These are phyloP conservation scores for Pelobates cultripes DNA, from an alignment of 2,797 vertebrate species.

Conservation along the genomic window DNA sequence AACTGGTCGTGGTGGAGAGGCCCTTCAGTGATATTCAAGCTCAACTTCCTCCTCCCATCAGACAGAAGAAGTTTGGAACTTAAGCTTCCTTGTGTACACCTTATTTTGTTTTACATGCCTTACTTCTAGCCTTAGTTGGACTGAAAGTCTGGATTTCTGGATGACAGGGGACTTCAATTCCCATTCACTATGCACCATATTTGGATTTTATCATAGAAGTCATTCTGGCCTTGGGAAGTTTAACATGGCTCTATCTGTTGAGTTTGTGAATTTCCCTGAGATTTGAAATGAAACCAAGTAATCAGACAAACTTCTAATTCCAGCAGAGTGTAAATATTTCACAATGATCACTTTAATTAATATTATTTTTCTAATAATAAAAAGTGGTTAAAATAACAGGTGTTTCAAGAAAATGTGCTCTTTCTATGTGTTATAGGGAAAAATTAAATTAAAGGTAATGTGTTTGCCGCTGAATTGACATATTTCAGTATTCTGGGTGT, in stretches of 20 bases:
- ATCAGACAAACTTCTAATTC: background rate
- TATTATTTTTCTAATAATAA: too few relatives aligned
- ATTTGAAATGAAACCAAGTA: background rate
- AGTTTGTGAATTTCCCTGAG: background rate
- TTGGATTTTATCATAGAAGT: background rate
- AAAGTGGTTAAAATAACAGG: too few relatives aligned
- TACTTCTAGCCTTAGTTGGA: background rate
- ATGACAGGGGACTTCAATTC: too few relatives aligned
- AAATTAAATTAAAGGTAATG: too few relatives aligned
- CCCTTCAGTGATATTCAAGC: slow-evolving; percentile 82
- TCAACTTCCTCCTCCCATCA: slow-evolving; percentile 86
- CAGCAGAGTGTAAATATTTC: background rate
- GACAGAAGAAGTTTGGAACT: slow-evolving; percentile 93
- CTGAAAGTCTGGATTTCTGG: background rate
- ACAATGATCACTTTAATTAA: background rate
- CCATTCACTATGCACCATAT: background rate
- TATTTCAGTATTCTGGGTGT: too few relatives aligned
- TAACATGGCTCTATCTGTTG: background rate
- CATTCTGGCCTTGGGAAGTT: background rate
- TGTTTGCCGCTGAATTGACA: too few relatives aligned
- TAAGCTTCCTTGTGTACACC: slow-evolving; percentile 61
- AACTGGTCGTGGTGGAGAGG: slow-evolving; percentile 88
- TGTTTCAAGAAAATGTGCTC: too few relatives aligned
- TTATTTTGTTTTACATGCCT: background rate
- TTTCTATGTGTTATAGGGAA: too few relatives aligned